A percentile compares a stretch with the other conserved stretches of the same genome.
Evolutionary conservation across 2,113 vertebrate genomes (phyloP).

Genomic region (Bubo scandiacus): DNA sequence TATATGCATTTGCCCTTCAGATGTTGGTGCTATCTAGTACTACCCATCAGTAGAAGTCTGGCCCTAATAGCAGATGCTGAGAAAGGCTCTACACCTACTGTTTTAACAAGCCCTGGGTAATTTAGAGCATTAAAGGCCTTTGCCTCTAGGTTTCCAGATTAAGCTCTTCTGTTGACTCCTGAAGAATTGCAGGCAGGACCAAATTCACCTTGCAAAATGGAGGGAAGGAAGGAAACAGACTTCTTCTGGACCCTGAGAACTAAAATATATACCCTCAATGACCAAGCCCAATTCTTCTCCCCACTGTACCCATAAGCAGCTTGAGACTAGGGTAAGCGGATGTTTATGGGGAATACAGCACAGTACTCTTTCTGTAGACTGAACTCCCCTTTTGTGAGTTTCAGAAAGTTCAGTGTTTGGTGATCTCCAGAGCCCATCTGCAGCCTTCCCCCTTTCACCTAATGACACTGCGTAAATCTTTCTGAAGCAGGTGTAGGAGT

Average conservation of each 20-base stretch:
- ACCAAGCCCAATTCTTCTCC: neutral
- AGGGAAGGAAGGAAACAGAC: neutral
- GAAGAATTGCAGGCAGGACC: neutral
- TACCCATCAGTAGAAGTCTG: neutral
- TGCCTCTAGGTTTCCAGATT: neutral
- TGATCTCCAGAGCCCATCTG: neutral
- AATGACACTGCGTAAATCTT: rapidly evolving
- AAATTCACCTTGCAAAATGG: neutral
- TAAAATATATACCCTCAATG: neutral
- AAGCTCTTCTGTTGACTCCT: neutral
- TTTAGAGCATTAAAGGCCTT: neutral
- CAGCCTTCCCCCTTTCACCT: neutral
- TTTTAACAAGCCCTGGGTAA: neutral
- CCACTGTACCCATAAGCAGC: rapidly evolving
- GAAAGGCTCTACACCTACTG: neutral
- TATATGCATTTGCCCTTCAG: neutral
- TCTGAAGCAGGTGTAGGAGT: neutral
- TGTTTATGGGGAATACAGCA: neutral
- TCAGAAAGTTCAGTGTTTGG: rapidly evolving
- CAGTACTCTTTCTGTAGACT: rapidly evolving
- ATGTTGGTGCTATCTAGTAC: neutral
- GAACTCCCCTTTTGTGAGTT: rapidly evolving
- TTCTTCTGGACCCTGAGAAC: neutral
- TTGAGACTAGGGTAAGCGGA: rapidly evolving
- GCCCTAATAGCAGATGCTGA: neutral